A percentile compares a stretch with the other conserved stretches of the same genome.
Evolutionary conservation across 1,140 invertebrate species (phyloP).

Genomic region (Maconellicoccus hirsutus): DNA sequence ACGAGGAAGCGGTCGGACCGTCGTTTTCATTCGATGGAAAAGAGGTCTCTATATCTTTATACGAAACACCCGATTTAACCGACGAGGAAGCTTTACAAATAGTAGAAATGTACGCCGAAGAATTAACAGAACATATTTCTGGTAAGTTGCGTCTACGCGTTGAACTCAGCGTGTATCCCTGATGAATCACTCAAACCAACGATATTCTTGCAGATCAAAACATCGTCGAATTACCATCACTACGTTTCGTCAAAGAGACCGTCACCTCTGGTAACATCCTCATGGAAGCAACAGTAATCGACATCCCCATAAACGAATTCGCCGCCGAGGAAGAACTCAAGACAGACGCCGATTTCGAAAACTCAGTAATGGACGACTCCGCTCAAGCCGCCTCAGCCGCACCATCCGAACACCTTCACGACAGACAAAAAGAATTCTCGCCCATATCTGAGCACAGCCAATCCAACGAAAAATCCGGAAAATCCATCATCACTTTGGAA

Average conservation of each 20-base stretch:
- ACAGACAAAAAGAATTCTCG: conserved; percentile 33
- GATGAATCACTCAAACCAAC: too few relatives aligned
- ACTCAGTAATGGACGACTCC: conserved; percentile 38
- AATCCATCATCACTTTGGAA: conserved; percentile 24
- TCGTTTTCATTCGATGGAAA: conserved; percentile 83
- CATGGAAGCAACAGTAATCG: conserved; percentile 83
- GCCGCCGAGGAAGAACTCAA: conserved; percentile 66
- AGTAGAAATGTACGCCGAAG: conserved; percentile 86
- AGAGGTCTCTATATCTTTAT: conserved; percentile 78
- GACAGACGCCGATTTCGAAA: conserved; percentile 72
- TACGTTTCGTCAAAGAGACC: conserved; percentile 77
- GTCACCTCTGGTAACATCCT: conserved; percentile 71
- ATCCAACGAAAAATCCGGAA: conserved; percentile 10
- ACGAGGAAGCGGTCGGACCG: conserved; percentile 69
- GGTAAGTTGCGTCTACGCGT: too few relatives aligned
- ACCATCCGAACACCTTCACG: conserved; percentile 13
- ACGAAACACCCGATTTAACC: conserved; percentile 81
- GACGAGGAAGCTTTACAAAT: conserved; percentile 83
- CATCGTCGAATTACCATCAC: conserved; percentile 72
- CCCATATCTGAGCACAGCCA: background rate
- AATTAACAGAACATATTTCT: conserved; percentile 76
- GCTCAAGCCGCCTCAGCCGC: background rate
- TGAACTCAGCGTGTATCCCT: background rate
- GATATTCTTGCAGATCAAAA: conserved; percentile 52
- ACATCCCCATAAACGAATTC: conserved; percentile 67